Percentiles rank a stretch among this genome's conserved stretches.
Conservation (phyloP, 2,113 vertebrate genomes). For the Melanerpes formicivorus region DNA sequence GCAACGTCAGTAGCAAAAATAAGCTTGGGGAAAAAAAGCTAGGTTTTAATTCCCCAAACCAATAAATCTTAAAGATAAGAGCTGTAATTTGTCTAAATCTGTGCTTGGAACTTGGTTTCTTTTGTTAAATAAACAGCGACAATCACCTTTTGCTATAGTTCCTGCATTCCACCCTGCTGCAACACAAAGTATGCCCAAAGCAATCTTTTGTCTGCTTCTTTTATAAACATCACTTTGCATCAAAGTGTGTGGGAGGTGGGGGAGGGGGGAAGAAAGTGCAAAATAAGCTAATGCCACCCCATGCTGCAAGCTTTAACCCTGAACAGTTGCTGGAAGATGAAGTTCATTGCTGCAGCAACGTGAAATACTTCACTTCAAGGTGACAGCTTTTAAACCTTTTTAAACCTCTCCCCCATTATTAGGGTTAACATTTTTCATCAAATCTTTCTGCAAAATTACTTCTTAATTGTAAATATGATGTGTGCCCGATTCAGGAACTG, state of each 20-base stretch:
- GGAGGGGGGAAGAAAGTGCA: too few relatives aligned
- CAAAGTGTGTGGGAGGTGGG: not conserved
- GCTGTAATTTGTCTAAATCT: not conserved
- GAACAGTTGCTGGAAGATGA: not conserved
- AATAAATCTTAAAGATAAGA: slow-evolving; percentile 3
- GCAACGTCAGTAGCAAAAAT: not conserved
- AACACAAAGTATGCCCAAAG: not conserved
- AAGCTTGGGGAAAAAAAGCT: not conserved
- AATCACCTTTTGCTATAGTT: not conserved
- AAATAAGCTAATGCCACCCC: not conserved
- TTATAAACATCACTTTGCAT: not conserved
- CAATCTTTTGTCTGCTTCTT: not conserved
- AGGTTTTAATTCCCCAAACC: not conserved
- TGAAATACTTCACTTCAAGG: not conserved
- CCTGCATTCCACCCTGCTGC: not conserved
- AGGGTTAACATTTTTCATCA: not conserved
- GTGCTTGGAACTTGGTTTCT: not conserved
- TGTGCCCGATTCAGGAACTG: not conserved
- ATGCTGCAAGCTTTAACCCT: not conserved
- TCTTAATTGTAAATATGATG: not conserved
- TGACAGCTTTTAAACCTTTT: not conserved
- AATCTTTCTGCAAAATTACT: not conserved
- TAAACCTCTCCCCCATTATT: not conserved
- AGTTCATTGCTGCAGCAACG: not conserved
- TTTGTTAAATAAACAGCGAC: slow-evolving; percentile 11